Evolutionary conservation across 1,140 invertebrate genomes (phyloP), one percentile per base, ranked within the genome.

Genomic region (Papilio helenus): DNA sequence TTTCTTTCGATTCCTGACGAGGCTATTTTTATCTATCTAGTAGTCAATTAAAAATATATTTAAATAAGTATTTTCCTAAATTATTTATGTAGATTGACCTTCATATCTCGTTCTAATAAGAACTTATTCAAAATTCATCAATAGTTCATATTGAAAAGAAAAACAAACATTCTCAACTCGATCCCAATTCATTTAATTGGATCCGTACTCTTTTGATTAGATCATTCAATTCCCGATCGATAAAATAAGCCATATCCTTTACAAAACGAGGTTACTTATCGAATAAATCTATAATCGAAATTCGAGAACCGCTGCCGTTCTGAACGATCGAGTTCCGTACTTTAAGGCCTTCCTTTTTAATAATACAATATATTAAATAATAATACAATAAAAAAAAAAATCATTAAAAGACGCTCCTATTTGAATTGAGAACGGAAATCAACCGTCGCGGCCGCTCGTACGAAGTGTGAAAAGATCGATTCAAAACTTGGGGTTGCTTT

Each of bases 381-480:
- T 82, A 61, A 79, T 76, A 68, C 58, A 23, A 81, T 83, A 68
- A 84, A 88, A 85, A 84, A 88, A 85, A 86, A 86, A 86, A 81
- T 83, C 84, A 84, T 83, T 82, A 86, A 90, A 92, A 89, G 87
- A 91, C 87, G 90, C 86, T 89, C 84, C 89, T 89, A 86, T 94
- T 91, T 91, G 88, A 92, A 90, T 94, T 88, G 91, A 89, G 92
- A 93, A 90, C 92, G 92, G 92, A 94, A 94, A 93, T 91, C 87
- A 92, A 90, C 91, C 90, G 92, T 94, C 91, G 88, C 87, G 86
- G 85, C 81, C 87, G 89, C 88, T 93, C 92, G 91, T 93, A 87
- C 88, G 80, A 94, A 94, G 93, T 94, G 93, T 93, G 92, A 93
- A 93, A 92, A 91, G 89, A 93, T 94, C 89, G 92, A 94, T 92